Conservation (phyloP, 2,888 invertebrate genomes). For the Dicycla oo region DNA sequence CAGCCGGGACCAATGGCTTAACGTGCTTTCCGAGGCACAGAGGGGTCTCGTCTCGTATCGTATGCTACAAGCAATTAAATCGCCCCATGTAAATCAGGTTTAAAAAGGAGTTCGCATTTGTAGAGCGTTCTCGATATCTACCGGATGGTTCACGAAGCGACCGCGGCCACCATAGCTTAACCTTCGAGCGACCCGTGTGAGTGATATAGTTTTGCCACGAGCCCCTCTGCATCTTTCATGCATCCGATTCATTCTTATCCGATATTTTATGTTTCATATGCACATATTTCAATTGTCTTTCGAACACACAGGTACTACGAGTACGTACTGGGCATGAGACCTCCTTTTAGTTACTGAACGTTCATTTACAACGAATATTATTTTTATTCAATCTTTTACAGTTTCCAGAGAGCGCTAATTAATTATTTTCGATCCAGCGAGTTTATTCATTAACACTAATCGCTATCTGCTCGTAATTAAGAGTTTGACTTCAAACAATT, state of each 20-base stretch:
- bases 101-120: too few relatives aligned
- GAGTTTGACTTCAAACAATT: constrained; percentile 18
- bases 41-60: too few relatives aligned
- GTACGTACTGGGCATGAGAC: not conserved
- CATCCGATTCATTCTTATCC: not conserved
- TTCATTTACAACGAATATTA: not conserved
- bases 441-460: constrained; percentile 22
- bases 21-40: not conserved
- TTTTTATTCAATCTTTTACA: not conserved
- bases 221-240: not conserved
- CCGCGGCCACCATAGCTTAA: not conserved
- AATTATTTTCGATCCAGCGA: not conserved
- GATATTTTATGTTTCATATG: not conserved
- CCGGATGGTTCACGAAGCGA: not conserved
- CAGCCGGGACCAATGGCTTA: not conserved
- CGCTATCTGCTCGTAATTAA: constrained; percentile 13
- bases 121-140: too few relatives aligned
- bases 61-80: too few relatives aligned
- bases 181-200: not conserved
- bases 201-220: not conserved
- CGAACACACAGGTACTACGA: not conserved
- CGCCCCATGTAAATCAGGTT: too few relatives aligned
- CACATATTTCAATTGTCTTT: not conserved
- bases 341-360: too few relatives aligned
- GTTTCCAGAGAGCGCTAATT: constrained; percentile 8